Evolutionary conservation across 2,797 vertebrate genomes (phyloP), one percentile per base, ranked within the genome.

Genomic region (Pangasius djambal): DNA sequence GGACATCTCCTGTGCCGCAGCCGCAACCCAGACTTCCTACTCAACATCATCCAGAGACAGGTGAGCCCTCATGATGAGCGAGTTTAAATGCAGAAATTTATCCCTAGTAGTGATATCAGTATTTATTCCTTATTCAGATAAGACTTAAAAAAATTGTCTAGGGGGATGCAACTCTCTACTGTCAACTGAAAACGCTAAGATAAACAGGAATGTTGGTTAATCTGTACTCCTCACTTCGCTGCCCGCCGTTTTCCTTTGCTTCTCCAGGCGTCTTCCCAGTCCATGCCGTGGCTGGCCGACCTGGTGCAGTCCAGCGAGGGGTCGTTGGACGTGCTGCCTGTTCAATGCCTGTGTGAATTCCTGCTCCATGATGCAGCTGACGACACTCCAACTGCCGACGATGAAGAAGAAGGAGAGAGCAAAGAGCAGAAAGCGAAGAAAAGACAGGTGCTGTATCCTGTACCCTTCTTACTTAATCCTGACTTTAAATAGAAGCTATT

Each of bases 1-100:
- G 99, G 99, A 8, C 99, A 99, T 92, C 97, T 99, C 18, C 95
- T 99, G 13, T 99, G 99, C 78, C 97, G 98, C 74, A 99, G 98
- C 91, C 97, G 99, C 31, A 98, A 95, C 91, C 99, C 99, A 0
- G 99, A 99, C 93, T 99, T 99, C 86, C 97, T 99, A 13, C 97
- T 99, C 81, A 97, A 99, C 95, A 99, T 99, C 93, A 99, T 99
- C 90, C 99, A 99, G 93, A 97, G 99, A 96, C 99, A 99, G 97
- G 99, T 97, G 50, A 75, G 37, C 18, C 1, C 44, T 55, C n/a
- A 34, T 67, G 37, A 57, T 20, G n/a, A 52, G 16, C 52, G 12
- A 6, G 48, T 50, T 9, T 10, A 50, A 10, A 50, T 50, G 48
- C 9, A 50, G 8, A 50, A 50, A 50, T 50, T 13, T 82, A 13